A percentile compares a stretch with the other conserved stretches of the same genome.
These are phyloP conservation scores for Saguinus imperator DNA, from an alignment of 2,113 vertebrate species.

Conservation along the genomic window DNA sequence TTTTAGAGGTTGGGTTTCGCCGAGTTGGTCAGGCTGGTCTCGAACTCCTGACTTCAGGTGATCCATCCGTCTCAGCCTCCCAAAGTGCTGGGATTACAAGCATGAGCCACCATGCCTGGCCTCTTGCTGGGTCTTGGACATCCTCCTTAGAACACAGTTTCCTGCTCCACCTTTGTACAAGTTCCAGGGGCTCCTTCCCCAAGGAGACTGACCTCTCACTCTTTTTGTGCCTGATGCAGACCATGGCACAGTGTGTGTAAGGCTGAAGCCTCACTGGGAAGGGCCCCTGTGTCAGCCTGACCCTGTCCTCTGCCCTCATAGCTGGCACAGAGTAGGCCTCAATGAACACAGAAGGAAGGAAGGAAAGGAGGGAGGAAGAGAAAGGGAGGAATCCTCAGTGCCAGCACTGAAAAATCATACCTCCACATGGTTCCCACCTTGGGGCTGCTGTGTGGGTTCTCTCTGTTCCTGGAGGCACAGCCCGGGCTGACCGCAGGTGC, in stretches of 20 bases:
- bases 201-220: background rate
- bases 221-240: background rate
- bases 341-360: background rate
- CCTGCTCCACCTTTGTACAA: background rate
- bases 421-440: fast-evolving
- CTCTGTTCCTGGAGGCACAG: background rate
- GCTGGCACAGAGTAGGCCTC: background rate
- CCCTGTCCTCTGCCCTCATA: background rate
- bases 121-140: background rate
- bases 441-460: background rate
- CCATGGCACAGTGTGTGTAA: background rate
- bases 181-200: background rate
- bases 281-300: background rate
- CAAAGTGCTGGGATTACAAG: no score
- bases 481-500: background rate
- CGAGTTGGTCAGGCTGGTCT: no score
- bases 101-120: no score
- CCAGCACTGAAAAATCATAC: no score
- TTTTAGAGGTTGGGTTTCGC: no score
- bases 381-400: background rate
- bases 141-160: background rate
- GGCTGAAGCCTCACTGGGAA: background rate
- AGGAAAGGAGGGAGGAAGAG: background rate
- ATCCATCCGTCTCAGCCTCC: no score
- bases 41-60: no score